Evolutionary conservation across 2,888 invertebrate genomes (phyloP).

Genomic region (Drosophila parthenogenetica): DNA sequence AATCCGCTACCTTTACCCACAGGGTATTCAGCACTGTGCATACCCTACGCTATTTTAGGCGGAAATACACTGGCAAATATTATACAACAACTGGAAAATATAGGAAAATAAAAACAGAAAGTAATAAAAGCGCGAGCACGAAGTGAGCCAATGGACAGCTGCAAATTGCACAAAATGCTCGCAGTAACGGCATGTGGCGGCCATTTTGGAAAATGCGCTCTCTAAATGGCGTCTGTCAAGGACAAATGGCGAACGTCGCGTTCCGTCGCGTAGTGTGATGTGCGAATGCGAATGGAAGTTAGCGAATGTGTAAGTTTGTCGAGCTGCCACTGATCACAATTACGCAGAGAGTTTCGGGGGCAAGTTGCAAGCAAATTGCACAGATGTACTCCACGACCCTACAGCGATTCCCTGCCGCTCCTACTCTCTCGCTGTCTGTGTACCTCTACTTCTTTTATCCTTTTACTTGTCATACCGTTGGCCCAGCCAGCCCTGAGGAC

Average conservation of each 20-base stretch:
- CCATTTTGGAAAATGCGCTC: slow-evolving; percentile 67
- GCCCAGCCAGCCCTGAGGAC: slow-evolving; percentile 29
- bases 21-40: slow-evolving; percentile 10
- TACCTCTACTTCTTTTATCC: background rate
- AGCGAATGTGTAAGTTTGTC: slow-evolving; percentile 57
- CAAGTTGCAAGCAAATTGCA: slow-evolving; percentile 74
- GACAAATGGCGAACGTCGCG: slow-evolving; percentile 52
- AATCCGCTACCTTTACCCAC: too few relatives aligned
- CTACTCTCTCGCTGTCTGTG: background rate
- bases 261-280: slow-evolving; percentile 35
- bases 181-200: slow-evolving; percentile 58
- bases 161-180: slow-evolving; percentile 73
- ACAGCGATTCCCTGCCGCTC: slow-evolving; percentile 1
- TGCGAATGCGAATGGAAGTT: slow-evolving; percentile 36
- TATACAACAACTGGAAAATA: slow-evolving; percentile 30
- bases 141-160: slow-evolving; percentile 67
- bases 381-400: slow-evolving; percentile 48
- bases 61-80: slow-evolving; percentile 58
- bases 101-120: slow-evolving; percentile 21
- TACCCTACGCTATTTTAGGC: background rate
- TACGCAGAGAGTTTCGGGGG: slow-evolving; percentile 37
- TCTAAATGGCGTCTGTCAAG: slow-evolving; percentile 75
- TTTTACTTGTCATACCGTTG: background rate
- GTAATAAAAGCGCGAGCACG: slow-evolving; percentile 53
- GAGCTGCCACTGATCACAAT: slow-evolving; percentile 74